Percentiles rank a stretch among this genome's conserved stretches.
These are phyloP conservation scores for Himalopsyche japonica DNA, from an alignment of 2,888 invertebrate genomes.

Conservation along the genomic window DNA sequence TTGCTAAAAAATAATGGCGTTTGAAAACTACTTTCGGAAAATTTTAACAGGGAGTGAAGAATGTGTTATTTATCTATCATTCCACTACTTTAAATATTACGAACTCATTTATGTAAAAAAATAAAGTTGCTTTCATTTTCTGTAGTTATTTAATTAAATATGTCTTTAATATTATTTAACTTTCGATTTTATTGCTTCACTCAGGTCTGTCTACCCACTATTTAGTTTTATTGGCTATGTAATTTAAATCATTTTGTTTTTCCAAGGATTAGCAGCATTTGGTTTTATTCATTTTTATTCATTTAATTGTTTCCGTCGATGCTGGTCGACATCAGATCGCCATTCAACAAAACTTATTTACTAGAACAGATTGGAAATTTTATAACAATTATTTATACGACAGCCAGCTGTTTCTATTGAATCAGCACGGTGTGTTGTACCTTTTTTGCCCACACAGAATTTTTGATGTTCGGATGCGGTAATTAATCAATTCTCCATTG, in stretches of 20 bases:
- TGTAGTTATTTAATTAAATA: too few relatives aligned
- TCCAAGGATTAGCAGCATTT: background rate
- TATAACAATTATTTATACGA: background rate
- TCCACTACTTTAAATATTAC: too few relatives aligned
- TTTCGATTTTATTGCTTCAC: too few relatives aligned
- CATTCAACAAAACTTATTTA: background rate
- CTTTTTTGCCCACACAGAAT: background rate
- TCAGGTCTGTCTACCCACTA: background rate
- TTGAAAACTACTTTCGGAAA: too few relatives aligned
- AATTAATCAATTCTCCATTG: background rate
- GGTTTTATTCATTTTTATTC: background rate
- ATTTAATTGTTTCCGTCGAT: background rate
- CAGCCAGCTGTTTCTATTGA: background rate
- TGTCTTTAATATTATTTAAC: too few relatives aligned
- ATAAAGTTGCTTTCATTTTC: too few relatives aligned
- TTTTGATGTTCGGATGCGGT: background rate
- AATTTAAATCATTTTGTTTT: background rate
- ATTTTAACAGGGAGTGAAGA: too few relatives aligned
- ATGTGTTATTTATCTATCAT: too few relatives aligned
- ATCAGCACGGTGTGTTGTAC: background rate
- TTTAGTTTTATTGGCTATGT: background rate
- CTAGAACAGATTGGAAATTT: background rate
- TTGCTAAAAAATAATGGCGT: too few relatives aligned
- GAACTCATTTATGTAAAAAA: too few relatives aligned
- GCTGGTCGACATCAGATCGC: background rate